phyloP scores from a whole-genome alignment of 2,797 vertebrate genomes.

The Numenius phaeopus region DNA sequence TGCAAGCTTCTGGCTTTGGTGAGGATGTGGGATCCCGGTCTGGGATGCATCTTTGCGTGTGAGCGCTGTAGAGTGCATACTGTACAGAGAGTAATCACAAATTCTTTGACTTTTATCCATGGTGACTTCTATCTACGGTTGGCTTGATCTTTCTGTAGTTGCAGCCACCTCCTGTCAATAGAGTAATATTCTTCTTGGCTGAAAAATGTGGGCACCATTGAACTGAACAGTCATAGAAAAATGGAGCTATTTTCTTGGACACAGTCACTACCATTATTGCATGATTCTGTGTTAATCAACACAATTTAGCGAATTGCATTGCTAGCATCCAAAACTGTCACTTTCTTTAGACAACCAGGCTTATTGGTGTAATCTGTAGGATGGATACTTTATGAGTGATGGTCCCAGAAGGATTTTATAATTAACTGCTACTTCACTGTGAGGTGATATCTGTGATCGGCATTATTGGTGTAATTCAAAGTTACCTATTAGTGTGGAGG shows the following conservation, averaged over 20 bases:
- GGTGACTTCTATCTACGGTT: fast-evolving
- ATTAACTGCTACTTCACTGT: neutral
- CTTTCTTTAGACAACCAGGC: neutral
- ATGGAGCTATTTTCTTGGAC: neutral
- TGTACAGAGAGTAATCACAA: fast-evolving
- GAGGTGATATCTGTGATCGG: neutral
- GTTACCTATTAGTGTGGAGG: neutral
- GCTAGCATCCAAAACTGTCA: neutral
- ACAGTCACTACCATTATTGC: neutral
- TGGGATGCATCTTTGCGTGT: neutral
- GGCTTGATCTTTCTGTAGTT: neutral
- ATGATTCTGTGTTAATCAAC: neutral
- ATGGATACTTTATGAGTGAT: fast-evolving
- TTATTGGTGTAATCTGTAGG: neutral
- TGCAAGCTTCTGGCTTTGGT: neutral
- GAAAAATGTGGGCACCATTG: neutral
- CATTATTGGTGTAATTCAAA: neutral
- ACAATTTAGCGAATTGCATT: neutral
- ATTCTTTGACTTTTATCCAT: neutral
- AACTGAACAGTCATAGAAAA: neutral
- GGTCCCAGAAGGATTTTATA: neutral
- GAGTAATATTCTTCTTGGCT: neutral
- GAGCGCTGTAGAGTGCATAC: fast-evolving
- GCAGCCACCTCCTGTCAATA: neutral
- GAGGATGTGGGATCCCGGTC: fast-evolving